These are phyloP conservation scores for Hemithea aestivaria DNA, from an alignment of 2,888 invertebrate genomes.

Conservation along the genomic window DNA sequence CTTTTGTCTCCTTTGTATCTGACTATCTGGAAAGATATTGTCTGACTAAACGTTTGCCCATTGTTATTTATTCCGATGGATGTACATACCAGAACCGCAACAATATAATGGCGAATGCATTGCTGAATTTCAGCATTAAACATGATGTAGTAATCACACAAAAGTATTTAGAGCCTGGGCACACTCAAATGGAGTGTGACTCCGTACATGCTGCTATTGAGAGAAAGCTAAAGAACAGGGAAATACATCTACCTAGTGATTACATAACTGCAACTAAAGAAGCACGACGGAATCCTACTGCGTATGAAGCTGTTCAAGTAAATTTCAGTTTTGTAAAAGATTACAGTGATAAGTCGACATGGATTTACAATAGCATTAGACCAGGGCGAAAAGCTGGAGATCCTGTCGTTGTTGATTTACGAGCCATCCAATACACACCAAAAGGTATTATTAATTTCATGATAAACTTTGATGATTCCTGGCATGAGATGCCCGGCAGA, in stretches of 20 bases:
- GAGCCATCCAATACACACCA: conserved; percentile 3
- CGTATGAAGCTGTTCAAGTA: conserved; percentile 16
- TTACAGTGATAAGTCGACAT: conserved; percentile 9
- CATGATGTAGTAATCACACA: conserved; percentile 8
- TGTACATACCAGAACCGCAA: conserved; percentile 28
- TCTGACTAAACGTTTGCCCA: conserved; percentile 4
- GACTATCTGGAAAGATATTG: conserved; percentile 23
- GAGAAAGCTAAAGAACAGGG: conserved; percentile 18
- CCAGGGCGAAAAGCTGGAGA: conserved; percentile 17
- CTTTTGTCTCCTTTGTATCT: conserved; percentile 30
- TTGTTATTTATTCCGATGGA: conserved; percentile 25
- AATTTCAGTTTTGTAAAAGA: conserved; percentile 17
- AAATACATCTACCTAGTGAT: conserved; percentile 30
- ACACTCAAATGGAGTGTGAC: conserved; percentile 23
- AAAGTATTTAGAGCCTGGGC: conserved; percentile 10
- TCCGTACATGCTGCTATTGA: conserved; percentile 21
- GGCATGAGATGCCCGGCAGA: conserved; percentile 3
- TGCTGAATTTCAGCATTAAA: conserved; percentile 10
- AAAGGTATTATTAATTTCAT: conserved; percentile 4
- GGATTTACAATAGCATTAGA: conserved; percentile 16
- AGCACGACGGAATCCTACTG: conserved; percentile 7
- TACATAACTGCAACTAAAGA: conserved; percentile 21
- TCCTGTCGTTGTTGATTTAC: conserved; percentile 7
- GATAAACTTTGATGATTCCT: conserved; percentile 3
- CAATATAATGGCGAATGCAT: conserved; percentile 9